Conservation (phyloP, 2,888 invertebrate genomes). For the Ochropacha duplaris region DNA sequence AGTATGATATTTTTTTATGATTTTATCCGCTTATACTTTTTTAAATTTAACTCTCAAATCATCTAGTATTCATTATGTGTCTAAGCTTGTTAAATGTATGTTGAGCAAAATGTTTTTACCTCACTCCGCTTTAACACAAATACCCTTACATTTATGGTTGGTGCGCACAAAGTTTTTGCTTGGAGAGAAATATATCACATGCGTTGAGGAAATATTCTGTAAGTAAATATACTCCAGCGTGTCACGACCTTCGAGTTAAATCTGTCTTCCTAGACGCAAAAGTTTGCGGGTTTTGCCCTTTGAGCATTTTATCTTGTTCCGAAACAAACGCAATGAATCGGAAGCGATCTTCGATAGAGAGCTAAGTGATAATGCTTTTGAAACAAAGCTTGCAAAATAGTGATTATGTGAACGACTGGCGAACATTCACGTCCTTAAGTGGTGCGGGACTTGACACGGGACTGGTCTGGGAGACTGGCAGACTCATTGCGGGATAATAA, state of each 20-base stretch:
- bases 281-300: background rate
- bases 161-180: background rate
- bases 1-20: background rate
- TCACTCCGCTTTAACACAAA: background rate
- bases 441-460: background rate
- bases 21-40: background rate
- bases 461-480: background rate
- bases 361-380: background rate
- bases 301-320: background rate
- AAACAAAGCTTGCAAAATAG: background rate
- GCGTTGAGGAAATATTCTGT: background rate
- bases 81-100: background rate
- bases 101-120: background rate
- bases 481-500: slow-evolving; percentile 1
- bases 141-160: background rate
- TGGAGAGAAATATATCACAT: background rate
- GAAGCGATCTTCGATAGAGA: background rate
- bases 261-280: background rate
- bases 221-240: background rate
- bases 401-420: background rate
- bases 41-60: background rate
- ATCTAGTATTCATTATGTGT: background rate
- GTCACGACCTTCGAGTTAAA: background rate
- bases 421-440: background rate
- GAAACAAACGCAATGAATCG: background rate